Evolutionary conservation across 2,797 vertebrate species (phyloP).

Genomic region (Thalassophryne amazonica): DNA sequence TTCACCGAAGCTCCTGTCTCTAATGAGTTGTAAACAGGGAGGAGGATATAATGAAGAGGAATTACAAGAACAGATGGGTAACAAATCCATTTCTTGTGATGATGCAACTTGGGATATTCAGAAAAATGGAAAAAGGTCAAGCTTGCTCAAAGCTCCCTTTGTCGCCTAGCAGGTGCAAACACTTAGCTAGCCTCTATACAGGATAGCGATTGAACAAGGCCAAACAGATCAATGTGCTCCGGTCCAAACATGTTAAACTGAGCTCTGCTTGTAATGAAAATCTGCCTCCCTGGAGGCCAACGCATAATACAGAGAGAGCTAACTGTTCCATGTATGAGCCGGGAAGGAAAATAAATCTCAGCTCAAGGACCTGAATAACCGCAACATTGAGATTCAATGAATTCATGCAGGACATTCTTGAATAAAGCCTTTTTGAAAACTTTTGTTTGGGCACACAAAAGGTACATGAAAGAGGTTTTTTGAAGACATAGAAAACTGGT

Average conservation of each 20-base stretch:
- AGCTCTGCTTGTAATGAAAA: constrained; percentile 54
- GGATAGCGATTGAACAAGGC: constrained; percentile 20
- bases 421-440: constrained; percentile 21
- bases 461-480: constrained; percentile 11
- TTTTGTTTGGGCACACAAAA: constrained; percentile 22
- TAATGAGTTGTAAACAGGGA: background rate
- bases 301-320: constrained; percentile 18
- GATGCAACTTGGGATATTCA: background rate
- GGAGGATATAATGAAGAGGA: background rate
- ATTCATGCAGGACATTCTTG: constrained; percentile 43
- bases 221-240: constrained; percentile 55
- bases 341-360: constrained; percentile 37
- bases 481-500: constrained; percentile 1
- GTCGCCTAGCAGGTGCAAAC: constrained; percentile 32
- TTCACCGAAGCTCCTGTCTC: background rate
- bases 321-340: constrained; percentile 32
- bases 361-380: constrained; percentile 25
- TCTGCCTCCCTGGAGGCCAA: constrained; percentile 40
- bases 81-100: constrained; percentile 13
- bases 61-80: background rate
- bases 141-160: constrained; percentile 20
- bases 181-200: constrained; percentile 10
- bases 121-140: constrained; percentile 4
- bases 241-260: constrained; percentile 56
- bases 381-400: constrained; percentile 17